Evolutionary conservation across 2,888 invertebrate species (phyloP), one percentile per base, ranked within the genome.

Genomic region (Metalampra italica): DNA sequence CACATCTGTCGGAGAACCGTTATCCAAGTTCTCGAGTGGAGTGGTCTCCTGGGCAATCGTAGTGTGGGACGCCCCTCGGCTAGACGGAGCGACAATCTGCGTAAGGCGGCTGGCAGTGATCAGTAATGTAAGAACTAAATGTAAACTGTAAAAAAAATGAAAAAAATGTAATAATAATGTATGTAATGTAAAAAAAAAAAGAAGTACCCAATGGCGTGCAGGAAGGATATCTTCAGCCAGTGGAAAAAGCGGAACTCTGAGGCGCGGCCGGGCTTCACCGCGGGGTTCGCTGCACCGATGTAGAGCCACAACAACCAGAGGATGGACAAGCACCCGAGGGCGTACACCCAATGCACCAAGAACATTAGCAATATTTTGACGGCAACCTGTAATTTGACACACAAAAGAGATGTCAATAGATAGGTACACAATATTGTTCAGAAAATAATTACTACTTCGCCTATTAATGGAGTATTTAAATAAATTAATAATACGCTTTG

Each of bases 281-380:
- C 98, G 8, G 98, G 98, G 87, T 97, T 98, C 7, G 97, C 96
- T 46, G 96, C 95, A 40, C 98, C 97, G 57, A 98, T 97, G 84
- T 98, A 98, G 70, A 97, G 92, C 95, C 97, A 98, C 52, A 98
- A 92, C 46, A 97, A 83, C 78, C 96, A 94, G 53, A 97, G 93
- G 13, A 94, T 94, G 36, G 92, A 89, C 51, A 98, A 91, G 77
- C 96, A 96, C 15, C 94, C 94, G 40, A 97, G 84, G 22, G 98
- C 97, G 76, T 97, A 98, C 48, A 93, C 93, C 97, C 97, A 98
- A 78, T 98, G 95, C 32, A 98, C 97, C 60, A 97, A 88, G 71
- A 98, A 93, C 96, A 98, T 97, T 51, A 98, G 94, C 22, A 96
- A 68, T 43, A 98, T 71, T 79, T 98, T 98, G 41, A 96, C 88